These are phyloP conservation scores for Petrocephalus schoutedeni DNA, from an alignment of 2,797 vertebrate species.

Conservation along the genomic window DNA sequence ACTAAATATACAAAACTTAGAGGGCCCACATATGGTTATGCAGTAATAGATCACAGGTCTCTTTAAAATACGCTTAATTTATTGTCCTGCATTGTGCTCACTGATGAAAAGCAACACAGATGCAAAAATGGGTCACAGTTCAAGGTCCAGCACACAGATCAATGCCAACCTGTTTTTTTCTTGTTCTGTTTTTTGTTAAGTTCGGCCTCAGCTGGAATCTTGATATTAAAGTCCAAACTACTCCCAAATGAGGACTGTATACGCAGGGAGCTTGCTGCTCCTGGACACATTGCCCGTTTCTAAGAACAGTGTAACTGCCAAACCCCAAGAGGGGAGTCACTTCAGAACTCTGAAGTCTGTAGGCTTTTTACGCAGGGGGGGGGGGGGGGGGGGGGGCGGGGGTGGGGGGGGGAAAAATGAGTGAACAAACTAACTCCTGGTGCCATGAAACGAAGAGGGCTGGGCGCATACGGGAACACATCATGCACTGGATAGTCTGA, in stretches of 20 bases:
- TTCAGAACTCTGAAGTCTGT: neutral
- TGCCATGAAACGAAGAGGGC: neutral
- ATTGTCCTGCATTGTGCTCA: neutral
- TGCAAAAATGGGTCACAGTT: neutral
- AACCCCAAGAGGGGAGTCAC: neutral
- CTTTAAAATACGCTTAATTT: neutral
- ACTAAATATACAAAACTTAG: neutral
- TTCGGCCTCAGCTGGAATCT: neutral
- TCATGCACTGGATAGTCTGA: neutral
- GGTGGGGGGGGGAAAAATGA: neutral
- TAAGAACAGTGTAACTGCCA: neutral
- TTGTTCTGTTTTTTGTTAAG: neutral
- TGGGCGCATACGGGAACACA: neutral
- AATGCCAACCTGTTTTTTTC: neutral
- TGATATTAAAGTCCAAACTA: slow-evolving; percentile 11
- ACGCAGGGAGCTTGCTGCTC: slow-evolving; percentile 2
- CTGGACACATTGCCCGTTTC: neutral
- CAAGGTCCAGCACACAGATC: slow-evolving; percentile 8
- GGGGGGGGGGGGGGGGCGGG: too few species aligned
- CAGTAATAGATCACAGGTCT: neutral
- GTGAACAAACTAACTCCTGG: neutral
- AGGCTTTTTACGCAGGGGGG: neutral
- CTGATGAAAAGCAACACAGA: neutral
- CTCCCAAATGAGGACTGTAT: slow-evolving; percentile 5
- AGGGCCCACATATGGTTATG: neutral